Evolutionary conservation across 2,888 invertebrate genomes (phyloP), one percentile per base, ranked within the genome.

Genomic region (Branchipolynoe longqiensis): DNA sequence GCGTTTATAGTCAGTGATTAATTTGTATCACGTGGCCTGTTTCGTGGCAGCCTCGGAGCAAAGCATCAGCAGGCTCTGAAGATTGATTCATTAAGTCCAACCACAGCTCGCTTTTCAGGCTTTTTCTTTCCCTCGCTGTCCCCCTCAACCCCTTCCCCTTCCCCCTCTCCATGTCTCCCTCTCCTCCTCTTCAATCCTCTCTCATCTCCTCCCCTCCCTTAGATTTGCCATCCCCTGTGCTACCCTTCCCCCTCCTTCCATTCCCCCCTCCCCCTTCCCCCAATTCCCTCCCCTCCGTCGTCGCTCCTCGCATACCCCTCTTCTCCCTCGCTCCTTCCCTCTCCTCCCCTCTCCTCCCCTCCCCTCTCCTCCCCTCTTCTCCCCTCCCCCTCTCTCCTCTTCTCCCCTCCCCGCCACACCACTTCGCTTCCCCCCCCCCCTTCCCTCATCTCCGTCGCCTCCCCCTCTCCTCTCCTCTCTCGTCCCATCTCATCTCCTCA

Each of bases 21-120:
- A n/a, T n/a, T n/a, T n/a, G n/a, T n/a, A n/a, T n/a, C n/a, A n/a
- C n/a, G n/a, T n/a, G n/a, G n/a, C n/a, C n/a, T n/a, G n/a, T n/a
- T n/a, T n/a, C n/a, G n/a, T n/a, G n/a, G n/a, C n/a, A n/a, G n/a
- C n/a, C n/a, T n/a, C n/a, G n/a, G n/a, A n/a, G n/a, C n/a, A n/a
- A n/a, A 36, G 38, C 69, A 69, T 69, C 38, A 69, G 38, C 69
- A 22, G 25, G 69, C 69, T 69, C 38, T 36, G 36, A 69, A 38
- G 69, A 69, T 69, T 69, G 69, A 69, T 69, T 69, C 69, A 69
- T 69, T 69, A 69, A 69, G 69, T 38, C 69, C 69, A 36, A 69
- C 69, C 69, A 36, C 25, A 56, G 56, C 25, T n/a, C 12, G n/a
- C 56, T 25, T 14, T 12, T 25, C 56, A 3, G n/a, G 25, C 56